Conservation (phyloP, 2,113 vertebrate species). For the Pyxicephalus adspersus region DNA sequence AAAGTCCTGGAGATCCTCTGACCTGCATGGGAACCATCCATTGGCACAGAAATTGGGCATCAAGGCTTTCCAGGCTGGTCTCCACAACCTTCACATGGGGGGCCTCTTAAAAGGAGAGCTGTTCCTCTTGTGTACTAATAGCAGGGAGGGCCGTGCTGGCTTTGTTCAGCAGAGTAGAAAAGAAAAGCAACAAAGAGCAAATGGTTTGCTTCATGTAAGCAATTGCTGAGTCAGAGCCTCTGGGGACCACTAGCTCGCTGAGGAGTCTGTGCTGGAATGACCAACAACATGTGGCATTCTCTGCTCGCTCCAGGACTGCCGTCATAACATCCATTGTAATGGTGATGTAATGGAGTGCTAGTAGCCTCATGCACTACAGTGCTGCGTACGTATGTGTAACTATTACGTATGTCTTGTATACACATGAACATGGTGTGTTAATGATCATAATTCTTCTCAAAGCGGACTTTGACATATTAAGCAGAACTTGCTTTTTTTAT, state of each 20-base stretch:
- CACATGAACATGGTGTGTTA: too few species aligned
- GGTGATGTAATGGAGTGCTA: too few species aligned
- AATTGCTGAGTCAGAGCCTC: constrained; percentile 78
- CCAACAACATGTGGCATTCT: constrained; percentile 26
- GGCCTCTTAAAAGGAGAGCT: constrained; percentile 75
- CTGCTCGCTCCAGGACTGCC: not conserved
- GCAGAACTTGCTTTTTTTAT: too few species aligned
- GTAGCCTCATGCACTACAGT: too few species aligned
- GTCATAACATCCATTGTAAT: constrained; percentile 1
- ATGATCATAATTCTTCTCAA: too few species aligned
- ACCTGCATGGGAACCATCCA: constrained; percentile 73
- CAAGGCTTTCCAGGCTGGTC: constrained; percentile 64
- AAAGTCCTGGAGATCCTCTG: constrained; percentile 73
- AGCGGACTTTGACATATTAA: too few species aligned
- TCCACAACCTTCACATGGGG: constrained; percentile 78
- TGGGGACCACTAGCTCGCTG: not conserved
- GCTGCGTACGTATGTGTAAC: too few species aligned
- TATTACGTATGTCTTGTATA: too few species aligned
- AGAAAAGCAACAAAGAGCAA: constrained; percentile 82
- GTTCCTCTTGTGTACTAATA: constrained; percentile 77
- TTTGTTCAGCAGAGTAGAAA: constrained; percentile 94
- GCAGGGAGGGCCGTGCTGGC: constrained; percentile 79
- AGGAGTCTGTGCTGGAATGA: constrained; percentile 21
- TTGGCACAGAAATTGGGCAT: constrained; percentile 67
- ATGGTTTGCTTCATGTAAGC: constrained; percentile 79